Percentiles rank a stretch among this genome's conserved stretches.
phyloP scores from a whole-genome alignment of 2,888 invertebrate species.

The Drosophila helvetica region DNA sequence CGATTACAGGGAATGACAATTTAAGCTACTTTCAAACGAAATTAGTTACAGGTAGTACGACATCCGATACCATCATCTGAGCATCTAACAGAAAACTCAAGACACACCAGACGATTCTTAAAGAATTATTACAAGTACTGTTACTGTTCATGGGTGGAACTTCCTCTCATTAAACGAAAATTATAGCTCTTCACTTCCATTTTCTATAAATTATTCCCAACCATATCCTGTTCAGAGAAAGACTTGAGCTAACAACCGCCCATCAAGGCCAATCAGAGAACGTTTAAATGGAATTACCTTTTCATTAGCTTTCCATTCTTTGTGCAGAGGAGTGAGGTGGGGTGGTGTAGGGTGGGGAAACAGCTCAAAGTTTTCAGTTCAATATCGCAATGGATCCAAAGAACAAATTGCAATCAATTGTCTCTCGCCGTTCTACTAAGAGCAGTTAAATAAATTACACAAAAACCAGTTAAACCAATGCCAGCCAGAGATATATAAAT shows the following conservation, averaged over 20 bases:
- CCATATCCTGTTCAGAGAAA: slow-evolving; percentile 50
- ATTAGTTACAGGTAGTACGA: too few species aligned
- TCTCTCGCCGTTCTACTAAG: slow-evolving; percentile 47
- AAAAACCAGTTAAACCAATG: slow-evolving; percentile 51
- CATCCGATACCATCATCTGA: too few species aligned
- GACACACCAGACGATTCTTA: not conserved
- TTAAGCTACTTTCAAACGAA: not conserved
- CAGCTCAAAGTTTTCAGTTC: slow-evolving; percentile 36
- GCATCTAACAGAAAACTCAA: too few species aligned
- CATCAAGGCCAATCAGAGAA: slow-evolving; percentile 53
- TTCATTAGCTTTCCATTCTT: slow-evolving; percentile 41
- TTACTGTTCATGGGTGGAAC: slow-evolving; percentile 8
- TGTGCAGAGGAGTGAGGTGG: not conserved
- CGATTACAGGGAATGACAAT: not conserved
- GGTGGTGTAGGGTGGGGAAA: not conserved
- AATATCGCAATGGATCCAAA: slow-evolving; percentile 44
- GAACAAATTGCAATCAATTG: slow-evolving; percentile 49
- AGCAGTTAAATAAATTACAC: slow-evolving; percentile 49
- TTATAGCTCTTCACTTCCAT: slow-evolving; percentile 46
- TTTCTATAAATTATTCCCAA: slow-evolving; percentile 39
- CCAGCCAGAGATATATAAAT: slow-evolving; percentile 11
- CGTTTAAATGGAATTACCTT: slow-evolving; percentile 48
- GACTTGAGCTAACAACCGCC: slow-evolving; percentile 1
- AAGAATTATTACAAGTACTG: not conserved
- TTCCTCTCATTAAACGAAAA: slow-evolving; percentile 55